Base-by-base conservation (phyloP, 1,140 invertebrate genomes). In the Tribolium castaneum region DNA sequence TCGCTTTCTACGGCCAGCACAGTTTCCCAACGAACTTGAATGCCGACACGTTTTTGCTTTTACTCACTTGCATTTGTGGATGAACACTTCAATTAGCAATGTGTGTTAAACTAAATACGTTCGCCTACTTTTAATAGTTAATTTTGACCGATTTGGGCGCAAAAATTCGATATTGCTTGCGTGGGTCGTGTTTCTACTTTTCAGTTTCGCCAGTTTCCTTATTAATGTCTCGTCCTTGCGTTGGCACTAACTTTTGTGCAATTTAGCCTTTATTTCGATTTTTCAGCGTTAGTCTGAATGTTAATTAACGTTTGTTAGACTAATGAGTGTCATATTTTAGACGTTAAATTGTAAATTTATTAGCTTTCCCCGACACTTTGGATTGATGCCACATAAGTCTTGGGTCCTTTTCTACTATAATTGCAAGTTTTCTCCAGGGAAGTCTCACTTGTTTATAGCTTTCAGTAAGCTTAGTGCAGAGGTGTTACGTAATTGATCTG, bases 41-140 rank as follows among this genome's bases (percentile, higher is more conserved):
- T 77, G 25, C 75, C 75, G n/a, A 70, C 75, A 77, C 75, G 75
- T 77, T 77, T 34, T 70, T 70, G 45, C 56, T 76, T 76, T 76
- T 73, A 73, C 71, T 12, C 52, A 52, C 59, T 66, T 66, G 59
- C 59, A 66, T 66, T 66, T 34, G 59, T 66, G 59, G 59, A 66
- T 66, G 59, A 66, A 66, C 59, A 66, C 30, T 66, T 66, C 30
- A 30, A 35, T 66, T 66, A 66, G 59, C 13, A 13, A 66, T 59
- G 54, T 25, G 54, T 59, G 54, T 59, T 59, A n/a, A 59, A 59
- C 54, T 59, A 22, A 59, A 59, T 59, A 25, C 54, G 14, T 59
- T 7, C 59, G 13, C 10, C 12, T 66, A 14, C 59, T 66, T 66
- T 66, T 66, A 34, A 30, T 35, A 13, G 25, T 25, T 59, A 30